Evolutionary conservation across 2,797 vertebrate genomes (phyloP).

Genomic region (Heterohyrax brucei): DNA sequence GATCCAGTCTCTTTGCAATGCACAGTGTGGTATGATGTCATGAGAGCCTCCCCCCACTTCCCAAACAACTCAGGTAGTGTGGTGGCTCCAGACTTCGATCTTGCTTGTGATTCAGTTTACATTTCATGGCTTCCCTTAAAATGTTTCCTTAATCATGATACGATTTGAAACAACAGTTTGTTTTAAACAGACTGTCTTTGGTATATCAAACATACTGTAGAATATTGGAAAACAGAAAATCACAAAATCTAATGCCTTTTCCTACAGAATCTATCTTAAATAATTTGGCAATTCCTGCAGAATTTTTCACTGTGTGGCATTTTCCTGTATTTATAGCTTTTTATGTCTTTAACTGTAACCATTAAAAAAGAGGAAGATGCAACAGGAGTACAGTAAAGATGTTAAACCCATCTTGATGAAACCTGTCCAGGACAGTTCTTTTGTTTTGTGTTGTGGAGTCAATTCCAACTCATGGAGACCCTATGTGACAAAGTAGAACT

Average conservation of each 20-base stretch:
- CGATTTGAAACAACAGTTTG: not conserved
- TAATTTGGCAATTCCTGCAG: not conserved
- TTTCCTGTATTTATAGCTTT: not conserved
- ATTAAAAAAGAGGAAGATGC: not conserved
- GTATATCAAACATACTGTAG: not conserved
- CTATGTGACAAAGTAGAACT: not conserved
- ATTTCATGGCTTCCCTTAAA: not conserved
- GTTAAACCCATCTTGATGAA: not conserved
- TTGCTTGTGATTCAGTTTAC: not conserved
- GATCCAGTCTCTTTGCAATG: too few species aligned
- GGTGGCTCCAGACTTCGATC: not conserved
- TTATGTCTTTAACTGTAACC: not conserved
- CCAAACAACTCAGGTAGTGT: not conserved
- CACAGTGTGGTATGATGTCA: not conserved
- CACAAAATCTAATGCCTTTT: not conserved
- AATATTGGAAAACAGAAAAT: not conserved
- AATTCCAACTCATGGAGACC: not conserved
- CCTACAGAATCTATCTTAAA: not conserved
- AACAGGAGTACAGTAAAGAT: not conserved
- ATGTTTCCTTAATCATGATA: not conserved
- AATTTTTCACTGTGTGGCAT: not conserved
- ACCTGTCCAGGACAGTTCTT: not conserved
- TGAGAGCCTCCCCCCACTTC: not conserved
- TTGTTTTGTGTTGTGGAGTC: not conserved
- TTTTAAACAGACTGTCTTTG: slow-evolving; percentile 6